A percentile compares a stretch with the other conserved stretches of the same genome.
These are phyloP conservation scores for Rhaphigaster nebulosa DNA, from an alignment of 2,888 invertebrate genomes.

Conservation along the genomic window DNA sequence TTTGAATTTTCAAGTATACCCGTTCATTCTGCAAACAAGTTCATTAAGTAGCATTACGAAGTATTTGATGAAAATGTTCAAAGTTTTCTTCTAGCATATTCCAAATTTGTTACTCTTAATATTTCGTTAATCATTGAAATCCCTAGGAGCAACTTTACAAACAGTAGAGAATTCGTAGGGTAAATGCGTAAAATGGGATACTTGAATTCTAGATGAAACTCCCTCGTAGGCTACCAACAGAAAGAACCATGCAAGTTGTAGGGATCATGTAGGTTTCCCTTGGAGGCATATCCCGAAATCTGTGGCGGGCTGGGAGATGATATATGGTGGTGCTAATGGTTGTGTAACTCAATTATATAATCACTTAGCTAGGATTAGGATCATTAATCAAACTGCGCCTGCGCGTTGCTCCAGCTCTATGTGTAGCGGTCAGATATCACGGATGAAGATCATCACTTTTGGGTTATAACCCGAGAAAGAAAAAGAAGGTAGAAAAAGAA, in stretches of 20 bases:
- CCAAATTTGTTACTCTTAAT: too few relatives aligned
- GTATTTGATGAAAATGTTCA: too few relatives aligned
- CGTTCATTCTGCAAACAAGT: too few relatives aligned
- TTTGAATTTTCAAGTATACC: too few relatives aligned
- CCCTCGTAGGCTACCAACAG: neutral
- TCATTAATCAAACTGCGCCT: constrained; percentile 44
- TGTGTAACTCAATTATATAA: constrained; percentile 41
- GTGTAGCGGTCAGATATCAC: neutral
- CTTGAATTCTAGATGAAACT: neutral
- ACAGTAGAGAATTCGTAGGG: too few relatives aligned
- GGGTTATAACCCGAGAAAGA: neutral
- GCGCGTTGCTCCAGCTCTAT: neutral
- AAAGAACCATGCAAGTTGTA: neutral
- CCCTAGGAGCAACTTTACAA: too few relatives aligned
- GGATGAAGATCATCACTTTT: neutral
- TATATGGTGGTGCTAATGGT: constrained; percentile 43
- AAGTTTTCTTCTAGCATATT: too few relatives aligned
- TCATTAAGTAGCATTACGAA: too few relatives aligned
- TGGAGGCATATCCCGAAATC: neutral
- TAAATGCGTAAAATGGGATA: too few relatives aligned
- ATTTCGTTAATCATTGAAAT: too few relatives aligned
- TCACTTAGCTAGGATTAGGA: constrained; percentile 41
- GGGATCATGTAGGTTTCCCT: neutral
- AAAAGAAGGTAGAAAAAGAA: too few relatives aligned
- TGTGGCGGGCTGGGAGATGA: constrained; percentile 22